A percentile compares a stretch with the other conserved stretches of the same genome.
phyloP scores from a whole-genome alignment of 1,140 invertebrate genomes.

The Neelides sp. region DNA sequence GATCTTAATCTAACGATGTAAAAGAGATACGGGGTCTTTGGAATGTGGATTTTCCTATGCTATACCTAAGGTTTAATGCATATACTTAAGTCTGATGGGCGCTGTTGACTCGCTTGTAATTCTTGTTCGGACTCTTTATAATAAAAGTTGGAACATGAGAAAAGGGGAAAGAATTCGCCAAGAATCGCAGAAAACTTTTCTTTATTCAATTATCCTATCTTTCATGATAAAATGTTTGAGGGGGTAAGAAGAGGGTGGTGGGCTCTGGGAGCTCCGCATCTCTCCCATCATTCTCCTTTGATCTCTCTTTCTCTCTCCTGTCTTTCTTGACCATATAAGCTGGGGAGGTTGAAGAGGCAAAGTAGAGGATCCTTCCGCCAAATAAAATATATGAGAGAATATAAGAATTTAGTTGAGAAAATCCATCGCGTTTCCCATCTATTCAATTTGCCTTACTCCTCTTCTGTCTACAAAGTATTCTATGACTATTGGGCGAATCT shows the following conservation, averaged over 20 bases:
- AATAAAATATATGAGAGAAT: conserved; percentile 15
- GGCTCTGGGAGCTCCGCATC: neutral
- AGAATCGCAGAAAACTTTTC: conserved; percentile 30
- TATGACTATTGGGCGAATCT: conserved; percentile 1
- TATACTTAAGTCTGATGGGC: neutral
- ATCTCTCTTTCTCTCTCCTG: conserved; percentile 2
- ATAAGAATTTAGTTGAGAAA: conserved; percentile 5
- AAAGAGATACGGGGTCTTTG: too few species aligned
- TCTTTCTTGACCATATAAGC: conserved; percentile 14
- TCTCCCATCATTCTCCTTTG: conserved; percentile 8
- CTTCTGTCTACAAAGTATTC: conserved; percentile 11
- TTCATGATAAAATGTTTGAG: conserved; percentile 30
- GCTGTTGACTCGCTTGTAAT: too few species aligned
- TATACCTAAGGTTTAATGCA: too few species aligned
- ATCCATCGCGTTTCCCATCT: conserved; percentile 12
- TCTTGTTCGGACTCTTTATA: conserved; percentile 20
- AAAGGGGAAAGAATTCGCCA: conserved; percentile 25
- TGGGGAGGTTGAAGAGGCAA: too few species aligned
- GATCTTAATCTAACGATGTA: too few species aligned
- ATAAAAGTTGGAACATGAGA: conserved; percentile 23
- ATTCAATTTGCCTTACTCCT: conserved; percentile 19
- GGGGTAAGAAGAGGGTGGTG: neutral
- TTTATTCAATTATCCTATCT: conserved; percentile 31
- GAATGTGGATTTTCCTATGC: too few species aligned
- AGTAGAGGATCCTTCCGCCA: too few species aligned